Percentiles rank a stretch among this genome's conserved stretches.
phyloP scores from a whole-genome alignment of 2,888 invertebrate species.

The Rhimphoctona megacephalus region DNA sequence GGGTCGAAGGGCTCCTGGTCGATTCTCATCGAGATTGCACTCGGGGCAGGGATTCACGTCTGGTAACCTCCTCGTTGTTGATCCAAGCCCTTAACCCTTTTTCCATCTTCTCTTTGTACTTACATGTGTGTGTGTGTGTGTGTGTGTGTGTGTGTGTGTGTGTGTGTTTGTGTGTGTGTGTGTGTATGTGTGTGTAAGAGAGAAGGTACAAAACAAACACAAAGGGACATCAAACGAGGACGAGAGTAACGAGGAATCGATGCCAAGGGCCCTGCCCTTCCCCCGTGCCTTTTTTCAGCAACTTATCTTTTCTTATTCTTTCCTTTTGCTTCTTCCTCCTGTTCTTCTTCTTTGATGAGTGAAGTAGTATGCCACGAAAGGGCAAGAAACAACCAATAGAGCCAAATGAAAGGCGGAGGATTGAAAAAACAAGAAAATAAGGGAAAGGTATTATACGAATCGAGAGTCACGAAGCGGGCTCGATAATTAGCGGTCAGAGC shows the following conservation, averaged over 20 bases:
- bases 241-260: constrained; percentile 69
- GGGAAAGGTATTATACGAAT: constrained; percentile 49
- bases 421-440: constrained; percentile 46
- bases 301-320: constrained; percentile 71
- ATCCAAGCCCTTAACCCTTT: constrained; percentile 57
- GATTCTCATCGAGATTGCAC: constrained; percentile 69
- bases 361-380: constrained; percentile 37
- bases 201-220: constrained; percentile 65
- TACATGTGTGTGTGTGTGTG: constrained; percentile 26
- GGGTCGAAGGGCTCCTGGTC: constrained; percentile 65
- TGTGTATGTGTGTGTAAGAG: constrained; percentile 26
- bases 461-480: constrained; percentile 67
- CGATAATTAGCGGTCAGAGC: constrained; percentile 71
- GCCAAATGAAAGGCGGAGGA: constrained; percentile 8
- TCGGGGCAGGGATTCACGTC: constrained; percentile 53
- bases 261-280: constrained; percentile 63
- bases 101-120: constrained; percentile 56
- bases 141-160: constrained; percentile 16
- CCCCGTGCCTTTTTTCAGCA: constrained; percentile 14
- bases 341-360: constrained; percentile 60
- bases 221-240: constrained; percentile 68
- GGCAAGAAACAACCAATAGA: constrained; percentile 54
- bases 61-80: constrained; percentile 42
- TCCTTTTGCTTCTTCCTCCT: constrained; percentile 64
- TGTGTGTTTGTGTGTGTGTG: constrained; percentile 3